phyloP scores from a whole-genome alignment of 2,888 invertebrate genomes.

The Notocelia uddmanniana region DNA sequence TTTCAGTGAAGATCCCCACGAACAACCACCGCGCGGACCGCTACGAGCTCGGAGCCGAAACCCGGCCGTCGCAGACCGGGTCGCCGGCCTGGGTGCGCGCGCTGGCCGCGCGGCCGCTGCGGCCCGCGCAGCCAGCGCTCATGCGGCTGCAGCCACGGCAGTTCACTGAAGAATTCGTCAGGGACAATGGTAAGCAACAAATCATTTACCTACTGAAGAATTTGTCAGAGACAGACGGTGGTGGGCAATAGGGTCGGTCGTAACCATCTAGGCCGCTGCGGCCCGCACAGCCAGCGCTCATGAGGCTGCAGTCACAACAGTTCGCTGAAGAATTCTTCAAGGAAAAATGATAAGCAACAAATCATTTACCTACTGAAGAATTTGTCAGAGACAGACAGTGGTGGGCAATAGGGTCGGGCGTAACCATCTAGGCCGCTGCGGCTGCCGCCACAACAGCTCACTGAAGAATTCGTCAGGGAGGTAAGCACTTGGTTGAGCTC shows the following conservation, averaged over 20 bases:
- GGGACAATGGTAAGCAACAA: no score
- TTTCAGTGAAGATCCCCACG: slow-evolving; percentile 80
- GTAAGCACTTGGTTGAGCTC: no score
- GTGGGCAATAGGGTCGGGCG: no score
- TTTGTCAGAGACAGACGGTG: neutral
- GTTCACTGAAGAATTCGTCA: slow-evolving; percentile 79
- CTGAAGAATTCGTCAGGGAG: no score
- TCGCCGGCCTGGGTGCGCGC: slow-evolving; percentile 80
- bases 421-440: slow-evolving; percentile 72
- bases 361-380: slow-evolving; percentile 6
- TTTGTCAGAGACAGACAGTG: neutral
- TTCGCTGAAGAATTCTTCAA: slow-evolving; percentile 79
- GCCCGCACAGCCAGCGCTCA: slow-evolving; percentile 68
- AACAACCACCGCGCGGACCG: slow-evolving; percentile 82
- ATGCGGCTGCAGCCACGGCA: slow-evolving; percentile 70
- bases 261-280: slow-evolving; percentile 72
- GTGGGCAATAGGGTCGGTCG: no score
- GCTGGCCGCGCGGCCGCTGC: slow-evolving; percentile 69
- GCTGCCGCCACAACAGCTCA: slow-evolving; percentile 73
- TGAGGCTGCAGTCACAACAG: slow-evolving; percentile 68
- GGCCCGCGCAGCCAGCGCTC: slow-evolving; percentile 68
- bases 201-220: slow-evolving; percentile 6
- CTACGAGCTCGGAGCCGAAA: slow-evolving; percentile 80
- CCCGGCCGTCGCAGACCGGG: slow-evolving; percentile 76
- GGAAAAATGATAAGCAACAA: no score